Percentiles rank a stretch among this genome's conserved stretches.
Evolutionary conservation across 2,888 invertebrate genomes (phyloP).

Genomic region (Drymonia ruficornis): DNA sequence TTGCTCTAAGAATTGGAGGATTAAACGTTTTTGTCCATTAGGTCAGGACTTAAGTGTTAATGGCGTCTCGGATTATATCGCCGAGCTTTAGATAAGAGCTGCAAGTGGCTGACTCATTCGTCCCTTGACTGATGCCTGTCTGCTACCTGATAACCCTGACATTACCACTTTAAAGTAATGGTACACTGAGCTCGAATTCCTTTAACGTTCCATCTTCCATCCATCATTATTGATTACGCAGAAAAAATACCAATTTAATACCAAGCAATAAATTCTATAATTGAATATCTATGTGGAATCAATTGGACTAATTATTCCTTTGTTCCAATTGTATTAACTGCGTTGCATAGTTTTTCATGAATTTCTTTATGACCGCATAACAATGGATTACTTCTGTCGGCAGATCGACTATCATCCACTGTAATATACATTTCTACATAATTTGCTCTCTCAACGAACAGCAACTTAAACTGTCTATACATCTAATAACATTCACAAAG

Average conservation of each 20-base stretch:
- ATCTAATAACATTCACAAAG: constrained; percentile 39
- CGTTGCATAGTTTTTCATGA: constrained; percentile 27
- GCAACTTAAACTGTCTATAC: constrained; percentile 18
- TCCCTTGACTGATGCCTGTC: constrained; percentile 68
- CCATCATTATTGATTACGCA: constrained; percentile 7
- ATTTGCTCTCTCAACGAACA: constrained; percentile 25
- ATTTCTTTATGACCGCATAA: constrained; percentile 17
- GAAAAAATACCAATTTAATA: constrained; percentile 16
- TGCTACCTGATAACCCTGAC: constrained; percentile 65
- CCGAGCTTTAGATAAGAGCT: constrained; percentile 60
- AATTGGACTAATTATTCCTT: constrained; percentile 43
- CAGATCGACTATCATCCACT: constrained; percentile 27
- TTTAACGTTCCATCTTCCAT: constrained; percentile 15
- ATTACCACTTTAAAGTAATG: constrained; percentile 44
- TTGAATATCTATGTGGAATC: constrained; percentile 24
- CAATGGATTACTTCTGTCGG: constrained; percentile 22
- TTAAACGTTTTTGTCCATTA: constrained; percentile 83
- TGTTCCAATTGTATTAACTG: constrained; percentile 30
- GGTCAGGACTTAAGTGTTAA: constrained; percentile 75
- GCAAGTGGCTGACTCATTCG: constrained; percentile 65
- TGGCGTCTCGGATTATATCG: constrained; percentile 77
- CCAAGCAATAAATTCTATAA: constrained; percentile 23
- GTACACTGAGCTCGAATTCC: constrained; percentile 42
- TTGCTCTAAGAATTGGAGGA: constrained; percentile 66
- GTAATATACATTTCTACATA: constrained; percentile 28